phyloP scores from a whole-genome alignment of 2,888 invertebrate species.

The Yponomeuta cagnagella region DNA sequence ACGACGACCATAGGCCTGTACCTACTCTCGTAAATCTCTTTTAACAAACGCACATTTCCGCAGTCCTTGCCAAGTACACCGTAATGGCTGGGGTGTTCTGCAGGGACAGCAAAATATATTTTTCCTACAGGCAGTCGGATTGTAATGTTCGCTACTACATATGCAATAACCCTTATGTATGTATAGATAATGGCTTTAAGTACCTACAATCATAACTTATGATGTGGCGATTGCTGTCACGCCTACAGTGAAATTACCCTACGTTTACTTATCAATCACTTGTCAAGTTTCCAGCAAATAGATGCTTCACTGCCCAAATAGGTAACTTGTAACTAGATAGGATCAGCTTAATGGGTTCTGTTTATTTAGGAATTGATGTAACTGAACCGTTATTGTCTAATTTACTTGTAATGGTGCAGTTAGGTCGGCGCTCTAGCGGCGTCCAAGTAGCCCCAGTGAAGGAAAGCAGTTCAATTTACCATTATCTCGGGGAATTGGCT shows the following conservation, averaged over 20 bases:
- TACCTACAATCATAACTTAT: no score
- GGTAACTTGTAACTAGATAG: constrained; percentile 19
- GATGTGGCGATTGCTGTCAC: no score
- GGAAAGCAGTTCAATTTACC: constrained; percentile 66
- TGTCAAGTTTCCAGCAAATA: background rate
- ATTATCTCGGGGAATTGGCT: constrained; percentile 58
- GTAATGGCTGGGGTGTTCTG: no score
- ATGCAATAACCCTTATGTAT: no score
- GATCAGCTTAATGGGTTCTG: constrained; percentile 30
- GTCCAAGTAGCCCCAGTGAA: constrained; percentile 36
- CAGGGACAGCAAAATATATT: no score
- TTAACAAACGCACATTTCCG: constrained; percentile 21
- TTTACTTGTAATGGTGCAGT: constrained; percentile 45
- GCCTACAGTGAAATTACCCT: no score
- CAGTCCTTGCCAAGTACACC: constrained; percentile 17
- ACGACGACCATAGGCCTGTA: background rate
- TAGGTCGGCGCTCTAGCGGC: constrained; percentile 43
- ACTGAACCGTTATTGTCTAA: constrained; percentile 42
- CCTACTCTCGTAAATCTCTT: background rate
- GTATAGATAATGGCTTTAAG: no score
- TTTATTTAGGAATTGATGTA: constrained; percentile 32
- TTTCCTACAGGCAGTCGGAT: no score
- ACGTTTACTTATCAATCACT: background rate
- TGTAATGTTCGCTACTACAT: no score
- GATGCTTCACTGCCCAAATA: background rate